Conservation (phyloP, 2,113 vertebrate genomes). For the Lepisosteus osseus region DNA sequence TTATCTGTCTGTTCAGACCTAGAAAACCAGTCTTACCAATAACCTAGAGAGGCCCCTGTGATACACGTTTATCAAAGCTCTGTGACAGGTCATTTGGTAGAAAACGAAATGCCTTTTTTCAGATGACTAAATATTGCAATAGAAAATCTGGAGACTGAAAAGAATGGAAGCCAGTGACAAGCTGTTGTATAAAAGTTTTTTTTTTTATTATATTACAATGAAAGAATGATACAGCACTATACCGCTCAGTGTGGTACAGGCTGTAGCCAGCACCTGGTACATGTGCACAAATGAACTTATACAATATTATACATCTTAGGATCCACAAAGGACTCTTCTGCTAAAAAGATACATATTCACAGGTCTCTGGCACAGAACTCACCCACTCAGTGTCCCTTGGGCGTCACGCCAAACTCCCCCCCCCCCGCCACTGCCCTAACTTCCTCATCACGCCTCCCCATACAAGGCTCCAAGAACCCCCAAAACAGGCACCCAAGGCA, state of each 20-base stretch:
- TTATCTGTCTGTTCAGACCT: too few relatives aligned
- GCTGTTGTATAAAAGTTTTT: conserved; percentile 78
- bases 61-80: too few relatives aligned
- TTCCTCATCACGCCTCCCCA: background rate
- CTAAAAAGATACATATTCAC: conserved; percentile 67
- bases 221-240: conserved; percentile 73
- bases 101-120: too few relatives aligned
- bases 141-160: background rate
- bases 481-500: too few relatives aligned
- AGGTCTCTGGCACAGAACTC: conserved; percentile 76
- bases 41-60: too few relatives aligned
- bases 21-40: too few relatives aligned
- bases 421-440: background rate
- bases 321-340: conserved; percentile 53
- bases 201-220: conserved; percentile 80
- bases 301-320: conserved; percentile 63
- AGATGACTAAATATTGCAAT: too few relatives aligned
- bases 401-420: conserved; percentile 10
- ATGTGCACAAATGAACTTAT: conserved; percentile 51
- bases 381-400: conserved; percentile 36
- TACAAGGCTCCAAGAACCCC: too few relatives aligned
- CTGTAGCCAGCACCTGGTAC: conserved; percentile 63
- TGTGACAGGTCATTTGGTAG: too few relatives aligned
- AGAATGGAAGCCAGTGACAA: conserved; percentile 1
- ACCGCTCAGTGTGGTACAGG: conserved; percentile 58